phyloP scores from a whole-genome alignment of 2,888 invertebrate genomes.

The Monoplex corrugatus region DNA sequence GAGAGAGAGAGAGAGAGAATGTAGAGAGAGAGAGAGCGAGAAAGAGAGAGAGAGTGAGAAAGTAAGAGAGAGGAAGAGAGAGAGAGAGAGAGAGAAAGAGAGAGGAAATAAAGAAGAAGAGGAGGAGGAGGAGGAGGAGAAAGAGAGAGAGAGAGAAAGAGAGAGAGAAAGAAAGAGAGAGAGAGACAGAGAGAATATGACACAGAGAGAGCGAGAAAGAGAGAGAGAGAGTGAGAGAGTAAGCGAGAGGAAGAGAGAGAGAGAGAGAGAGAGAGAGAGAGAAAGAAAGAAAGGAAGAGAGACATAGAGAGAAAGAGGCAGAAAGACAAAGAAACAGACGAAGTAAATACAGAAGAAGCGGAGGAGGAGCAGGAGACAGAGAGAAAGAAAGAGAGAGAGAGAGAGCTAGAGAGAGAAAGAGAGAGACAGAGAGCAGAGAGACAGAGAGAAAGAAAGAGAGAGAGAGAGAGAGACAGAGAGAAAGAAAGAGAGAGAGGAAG shows the following conservation, averaged over 20 bases:
- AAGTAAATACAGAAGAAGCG: not conserved
- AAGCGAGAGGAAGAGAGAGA: not conserved
- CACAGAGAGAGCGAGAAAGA: not conserved
- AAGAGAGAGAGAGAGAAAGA: not conserved
- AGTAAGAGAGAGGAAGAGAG: not conserved
- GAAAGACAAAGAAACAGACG: not conserved
- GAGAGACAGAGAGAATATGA: not conserved
- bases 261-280: not conserved
- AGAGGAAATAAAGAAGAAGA: not conserved
- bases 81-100: not conserved
- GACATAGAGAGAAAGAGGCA: not conserved
- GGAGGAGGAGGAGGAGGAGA: not conserved
- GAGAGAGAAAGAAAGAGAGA: not conserved
- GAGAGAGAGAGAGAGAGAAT: not conserved
- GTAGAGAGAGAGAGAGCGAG: not conserved
- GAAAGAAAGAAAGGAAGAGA: not conserved
- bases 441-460: not conserved
- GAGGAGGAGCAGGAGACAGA: not conserved
- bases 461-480: not conserved
- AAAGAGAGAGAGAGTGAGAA: not conserved
- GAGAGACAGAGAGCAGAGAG: not conserved
- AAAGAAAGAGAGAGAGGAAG: not conserved
- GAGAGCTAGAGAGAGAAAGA: not conserved
- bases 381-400: not conserved
- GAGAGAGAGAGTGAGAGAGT: not conserved